These are phyloP conservation scores for Erannis defoliaria DNA, from an alignment of 2,888 invertebrate species.

Conservation along the genomic window DNA sequence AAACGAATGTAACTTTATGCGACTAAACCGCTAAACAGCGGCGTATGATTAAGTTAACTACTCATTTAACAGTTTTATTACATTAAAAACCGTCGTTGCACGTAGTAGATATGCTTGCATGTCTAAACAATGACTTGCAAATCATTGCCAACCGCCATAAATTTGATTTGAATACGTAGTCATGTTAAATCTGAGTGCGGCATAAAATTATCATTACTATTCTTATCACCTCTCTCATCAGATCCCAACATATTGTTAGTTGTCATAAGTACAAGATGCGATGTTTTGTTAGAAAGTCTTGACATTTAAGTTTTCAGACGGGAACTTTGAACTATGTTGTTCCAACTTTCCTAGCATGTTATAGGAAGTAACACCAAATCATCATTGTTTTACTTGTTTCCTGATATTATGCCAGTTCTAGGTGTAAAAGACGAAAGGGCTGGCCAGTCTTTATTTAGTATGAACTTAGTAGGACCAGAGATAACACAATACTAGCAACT, in stretches of 20 bases:
- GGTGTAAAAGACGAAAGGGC: too few species aligned
- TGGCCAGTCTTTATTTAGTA: too few species aligned
- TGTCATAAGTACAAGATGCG: slow-evolving; percentile 39
- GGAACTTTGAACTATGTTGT: slow-evolving; percentile 26
- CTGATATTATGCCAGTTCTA: too few species aligned
- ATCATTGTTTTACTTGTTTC: too few species aligned
- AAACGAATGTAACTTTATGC: too few species aligned
- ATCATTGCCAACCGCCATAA: not conserved
- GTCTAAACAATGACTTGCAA: slow-evolving; percentile 3
- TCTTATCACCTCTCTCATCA: slow-evolving; percentile 26
- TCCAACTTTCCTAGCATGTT: slow-evolving; percentile 17
- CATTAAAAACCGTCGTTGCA: too few species aligned
- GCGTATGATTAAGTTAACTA: too few species aligned
- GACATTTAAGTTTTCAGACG: slow-evolving; percentile 45
- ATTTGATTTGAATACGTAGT: not conserved
- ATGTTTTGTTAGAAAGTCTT: slow-evolving; percentile 42
- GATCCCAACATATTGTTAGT: slow-evolving; percentile 30
- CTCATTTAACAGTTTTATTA: too few species aligned
- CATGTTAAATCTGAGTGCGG: slow-evolving; percentile 21
- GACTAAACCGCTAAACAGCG: too few species aligned
- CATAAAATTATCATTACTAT: slow-evolving; percentile 36
- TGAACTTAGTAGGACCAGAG: too few species aligned
- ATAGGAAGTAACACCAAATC: slow-evolving; percentile 3
- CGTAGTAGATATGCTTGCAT: not conserved
- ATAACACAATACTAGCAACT: too few species aligned